A percentile compares a stretch with the other conserved stretches of the same genome.
Conservation (phyloP, 2,113 vertebrate species). For the Sminthopsis crassicaudata region DNA sequence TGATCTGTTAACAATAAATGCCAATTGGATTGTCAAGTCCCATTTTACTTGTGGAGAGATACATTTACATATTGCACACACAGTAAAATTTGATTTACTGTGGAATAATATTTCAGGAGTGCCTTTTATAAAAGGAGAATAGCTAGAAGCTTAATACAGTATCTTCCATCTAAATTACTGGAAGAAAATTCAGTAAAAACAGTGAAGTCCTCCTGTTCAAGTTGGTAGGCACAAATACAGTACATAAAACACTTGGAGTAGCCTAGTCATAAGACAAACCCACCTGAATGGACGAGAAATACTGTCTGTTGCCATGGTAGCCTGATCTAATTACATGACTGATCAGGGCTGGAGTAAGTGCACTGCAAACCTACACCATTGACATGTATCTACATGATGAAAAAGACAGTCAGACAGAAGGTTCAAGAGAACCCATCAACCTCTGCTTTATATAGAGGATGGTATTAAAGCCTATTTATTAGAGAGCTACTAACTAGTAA, state of each 20-base stretch:
- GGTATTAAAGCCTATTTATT: conserved; percentile 57
- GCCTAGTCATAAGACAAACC: conserved; percentile 77
- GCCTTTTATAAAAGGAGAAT: conserved; percentile 69
- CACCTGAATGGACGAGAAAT: conserved; percentile 86
- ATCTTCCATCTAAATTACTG: conserved; percentile 37
- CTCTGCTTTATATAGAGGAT: conserved; percentile 71
- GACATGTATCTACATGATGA: conserved; percentile 83
- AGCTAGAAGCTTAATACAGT: conserved; percentile 55
- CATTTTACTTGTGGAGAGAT: conserved; percentile 67
- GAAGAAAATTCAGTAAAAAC: conserved; percentile 57
- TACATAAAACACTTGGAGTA: conserved; percentile 62
- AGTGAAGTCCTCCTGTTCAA: conserved; percentile 47
- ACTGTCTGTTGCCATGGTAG: conserved; percentile 90
- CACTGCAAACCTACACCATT: conserved; percentile 81
- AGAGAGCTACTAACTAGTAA: conserved; percentile 49
- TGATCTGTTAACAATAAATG: conserved; percentile 75
- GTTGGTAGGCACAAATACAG: conserved; percentile 36
- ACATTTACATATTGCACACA: conserved; percentile 65
- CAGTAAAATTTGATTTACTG: background rate
- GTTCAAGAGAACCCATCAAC: conserved; percentile 69
- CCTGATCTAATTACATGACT: conserved; percentile 89
- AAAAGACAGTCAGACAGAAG: conserved; percentile 64
- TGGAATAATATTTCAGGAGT: conserved; percentile 44
- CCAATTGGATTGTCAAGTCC: conserved; percentile 54
- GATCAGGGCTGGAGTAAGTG: conserved; percentile 85